phyloP scores from a whole-genome alignment of 1,140 invertebrate species.

The Platorchestia sp. region DNA sequence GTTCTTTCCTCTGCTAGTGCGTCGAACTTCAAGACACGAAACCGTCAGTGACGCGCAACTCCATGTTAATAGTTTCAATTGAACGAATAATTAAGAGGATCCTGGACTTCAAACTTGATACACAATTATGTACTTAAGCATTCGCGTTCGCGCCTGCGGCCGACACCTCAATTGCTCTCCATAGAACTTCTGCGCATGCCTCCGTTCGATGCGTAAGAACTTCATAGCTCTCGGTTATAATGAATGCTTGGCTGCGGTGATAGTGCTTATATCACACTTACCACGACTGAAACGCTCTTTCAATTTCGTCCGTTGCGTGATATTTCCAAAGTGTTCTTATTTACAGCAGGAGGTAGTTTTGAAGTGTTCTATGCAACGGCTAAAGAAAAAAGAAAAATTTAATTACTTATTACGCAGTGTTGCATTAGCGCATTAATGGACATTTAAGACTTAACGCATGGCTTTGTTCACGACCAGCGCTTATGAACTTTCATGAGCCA shows the following conservation, averaged over 20 bases:
- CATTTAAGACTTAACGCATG: too few species aligned
- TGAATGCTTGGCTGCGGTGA: neutral
- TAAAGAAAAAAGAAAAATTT: too few species aligned
- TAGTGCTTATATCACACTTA: neutral
- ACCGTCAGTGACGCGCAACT: neutral
- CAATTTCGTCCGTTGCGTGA: neutral
- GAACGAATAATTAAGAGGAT: neutral
- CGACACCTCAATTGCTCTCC: neutral
- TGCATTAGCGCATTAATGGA: too few species aligned
- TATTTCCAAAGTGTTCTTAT: neutral
- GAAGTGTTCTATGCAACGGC: too few species aligned
- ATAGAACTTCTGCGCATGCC: neutral
- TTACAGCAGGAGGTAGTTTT: too few species aligned
- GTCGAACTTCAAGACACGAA: neutral
- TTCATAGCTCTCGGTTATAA: neutral
- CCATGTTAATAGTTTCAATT: neutral
- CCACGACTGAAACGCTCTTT: too few species aligned
- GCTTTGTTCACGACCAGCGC: too few species aligned
- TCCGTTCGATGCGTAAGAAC: neutral
- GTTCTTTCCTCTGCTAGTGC: neutral
- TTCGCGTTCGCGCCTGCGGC: neutral
- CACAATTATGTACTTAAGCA: neutral
- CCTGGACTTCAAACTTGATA: neutral
- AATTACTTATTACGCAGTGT: too few species aligned
- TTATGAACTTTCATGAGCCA: too few species aligned